Evolutionary conservation across 2,888 invertebrate genomes (phyloP), one percentile per base, ranked within the genome.

Genomic region (Ctenicera cuprea): DNA sequence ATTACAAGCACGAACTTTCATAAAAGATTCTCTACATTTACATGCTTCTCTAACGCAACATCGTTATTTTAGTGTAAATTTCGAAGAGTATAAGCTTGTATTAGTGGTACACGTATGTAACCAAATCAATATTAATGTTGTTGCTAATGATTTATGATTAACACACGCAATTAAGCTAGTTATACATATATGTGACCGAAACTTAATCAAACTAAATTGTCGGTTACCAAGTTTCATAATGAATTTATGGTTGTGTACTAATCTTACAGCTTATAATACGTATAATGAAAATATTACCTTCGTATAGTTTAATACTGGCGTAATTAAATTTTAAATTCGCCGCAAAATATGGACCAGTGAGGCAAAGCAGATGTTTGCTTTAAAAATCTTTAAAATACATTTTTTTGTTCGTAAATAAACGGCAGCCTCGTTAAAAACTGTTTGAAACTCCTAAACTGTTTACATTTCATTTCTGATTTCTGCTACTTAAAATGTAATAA

Each of bases 261-360:
- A 74, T 74, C 70, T 73, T 70, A 61, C 69, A 26, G 74, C 66
- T 72, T 59, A 65, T 48, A 48, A 37, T 61, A 26, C 48, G 54
- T 62, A 16, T 76, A 76, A 76, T 76, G 73, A 76, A 76, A 76
- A 75, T 76, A 76, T 76, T 54, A 41, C 62, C 54, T 38, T 41
- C 26, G 11, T 30, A 54, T 14, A n/a, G 65, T 52, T 66, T 66
- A 66, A 66, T 66, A 54, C 26, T 22, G 45, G 57, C 43, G 18
- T 69, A 69, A 69, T 69, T 69, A 69, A 69, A 69, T 69, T 61
- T 50, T 62, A 50, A 69, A 59, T 69, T 69, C 18, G 22, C 43
- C n/a, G 26, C 22, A 41, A 54, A 59, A 59, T 59, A 16, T 12
- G 18, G 11, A 14, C 38, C 41, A 38, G 14, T 16, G 3, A 18